These are phyloP conservation scores for Zaprionus ornatus DNA, from an alignment of 1,140 invertebrate genomes.

Conservation along the genomic window DNA sequence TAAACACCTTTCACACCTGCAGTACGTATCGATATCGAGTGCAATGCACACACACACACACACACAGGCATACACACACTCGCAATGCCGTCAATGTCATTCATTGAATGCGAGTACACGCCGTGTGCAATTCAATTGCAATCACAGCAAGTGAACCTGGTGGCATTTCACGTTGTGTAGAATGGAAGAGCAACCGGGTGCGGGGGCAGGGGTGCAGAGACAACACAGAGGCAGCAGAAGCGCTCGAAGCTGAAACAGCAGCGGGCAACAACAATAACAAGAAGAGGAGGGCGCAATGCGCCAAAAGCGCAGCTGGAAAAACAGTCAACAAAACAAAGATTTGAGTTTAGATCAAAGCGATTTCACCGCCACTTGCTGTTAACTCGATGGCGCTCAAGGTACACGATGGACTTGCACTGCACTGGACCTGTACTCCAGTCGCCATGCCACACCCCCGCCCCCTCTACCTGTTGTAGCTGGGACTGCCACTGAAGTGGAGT, in stretches of 20 bases:
- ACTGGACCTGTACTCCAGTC: conserved; percentile 51
- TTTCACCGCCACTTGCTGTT: conserved; percentile 79
- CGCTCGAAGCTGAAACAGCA: conserved; percentile 27
- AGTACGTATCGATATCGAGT: conserved; percentile 37
- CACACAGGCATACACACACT: conserved; percentile 6
- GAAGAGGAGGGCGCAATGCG: conserved; percentile 49
- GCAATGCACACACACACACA: conserved; percentile 20
- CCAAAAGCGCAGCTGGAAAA: conserved; percentile 65
- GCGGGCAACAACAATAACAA: conserved; percentile 48
- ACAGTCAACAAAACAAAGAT: conserved; percentile 69
- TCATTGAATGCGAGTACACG: conserved; percentile 55
- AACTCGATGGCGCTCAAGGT: conserved; percentile 80
- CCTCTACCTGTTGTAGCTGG: background rate
- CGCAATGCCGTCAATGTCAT: conserved; percentile 63
- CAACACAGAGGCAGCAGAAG: conserved; percentile 58
- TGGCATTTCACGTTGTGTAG: conserved; percentile 62
- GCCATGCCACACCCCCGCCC: conserved; percentile 2
- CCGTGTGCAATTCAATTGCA: conserved; percentile 68
- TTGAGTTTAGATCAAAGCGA: conserved; percentile 78
- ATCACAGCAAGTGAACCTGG: conserved; percentile 79
- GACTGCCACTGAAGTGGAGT: conserved; percentile 15
- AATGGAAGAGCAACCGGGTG: conserved; percentile 26
- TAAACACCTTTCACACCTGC: conserved; percentile 77
- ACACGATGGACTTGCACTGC: conserved; percentile 57
- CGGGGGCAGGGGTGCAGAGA: background rate